Conservation (phyloP, 2,888 invertebrate genomes). For the Leistus spinibarbis region DNA sequence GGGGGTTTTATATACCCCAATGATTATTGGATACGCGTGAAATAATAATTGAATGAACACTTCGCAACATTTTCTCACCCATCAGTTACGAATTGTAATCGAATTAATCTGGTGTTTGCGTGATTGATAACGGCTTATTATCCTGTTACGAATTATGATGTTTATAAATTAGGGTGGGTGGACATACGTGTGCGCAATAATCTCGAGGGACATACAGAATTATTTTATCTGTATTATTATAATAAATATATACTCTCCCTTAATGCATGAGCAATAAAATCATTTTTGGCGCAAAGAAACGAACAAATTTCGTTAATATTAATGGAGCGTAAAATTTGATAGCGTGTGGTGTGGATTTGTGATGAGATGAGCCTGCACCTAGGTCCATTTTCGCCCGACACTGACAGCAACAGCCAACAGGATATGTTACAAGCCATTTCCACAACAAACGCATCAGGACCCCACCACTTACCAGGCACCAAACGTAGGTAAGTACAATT, state of each 20-base stretch:
- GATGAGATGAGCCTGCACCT: slow-evolving; percentile 27
- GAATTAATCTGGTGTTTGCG: slow-evolving; percentile 20
- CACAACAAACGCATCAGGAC: not conserved
- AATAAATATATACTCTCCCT: not conserved
- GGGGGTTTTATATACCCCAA: no score
- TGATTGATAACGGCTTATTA: slow-evolving; percentile 36
- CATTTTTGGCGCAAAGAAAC: not conserved
- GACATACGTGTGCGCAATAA: not conserved
- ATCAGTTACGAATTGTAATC: not conserved
- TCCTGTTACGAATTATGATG: slow-evolving; percentile 22
- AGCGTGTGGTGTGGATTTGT: not conserved
- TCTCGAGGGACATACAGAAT: not conserved
- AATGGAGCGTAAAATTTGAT: not conserved
- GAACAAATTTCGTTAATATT: not conserved
- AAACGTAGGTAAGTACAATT: slow-evolving; percentile 24
- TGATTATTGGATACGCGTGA: not conserved
- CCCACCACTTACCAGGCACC: slow-evolving; percentile 9
- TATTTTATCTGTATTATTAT: not conserved
- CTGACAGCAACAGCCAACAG: slow-evolving; percentile 31
- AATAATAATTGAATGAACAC: not conserved
- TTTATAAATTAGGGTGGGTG: not conserved
- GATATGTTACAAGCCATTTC: slow-evolving; percentile 29
- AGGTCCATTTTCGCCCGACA: slow-evolving; percentile 20
- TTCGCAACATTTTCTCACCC: not conserved
- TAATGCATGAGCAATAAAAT: not conserved